These are phyloP conservation scores for Micrasema longulum DNA, from an alignment of 1,140 invertebrate species.

Conservation along the genomic window DNA sequence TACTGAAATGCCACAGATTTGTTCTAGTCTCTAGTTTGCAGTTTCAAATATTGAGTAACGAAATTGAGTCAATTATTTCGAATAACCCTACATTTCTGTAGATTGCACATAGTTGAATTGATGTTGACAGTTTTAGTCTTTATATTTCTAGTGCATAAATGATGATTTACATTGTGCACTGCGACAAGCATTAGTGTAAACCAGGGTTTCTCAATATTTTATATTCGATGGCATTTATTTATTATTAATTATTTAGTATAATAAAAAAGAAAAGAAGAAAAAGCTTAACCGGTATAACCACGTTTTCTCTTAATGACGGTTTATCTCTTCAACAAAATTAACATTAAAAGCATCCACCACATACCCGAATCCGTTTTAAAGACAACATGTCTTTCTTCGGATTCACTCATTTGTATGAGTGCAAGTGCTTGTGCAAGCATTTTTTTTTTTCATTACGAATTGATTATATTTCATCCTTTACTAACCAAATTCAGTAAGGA, in stretches of 20 bases:
- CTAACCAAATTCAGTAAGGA: too few relatives aligned
- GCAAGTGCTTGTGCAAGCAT: too few relatives aligned
- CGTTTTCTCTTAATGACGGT: too few relatives aligned
- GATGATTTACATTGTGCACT: neutral
- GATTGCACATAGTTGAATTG: neutral
- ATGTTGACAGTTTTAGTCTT: neutral
- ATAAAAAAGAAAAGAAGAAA: neutral
- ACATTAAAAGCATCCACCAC: too few relatives aligned
- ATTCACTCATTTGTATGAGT: too few relatives aligned
- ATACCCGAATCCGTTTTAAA: too few relatives aligned
- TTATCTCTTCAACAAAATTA: too few relatives aligned
- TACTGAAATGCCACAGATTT: neutral
- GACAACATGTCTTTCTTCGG: too few relatives aligned
- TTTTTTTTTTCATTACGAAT: too few relatives aligned
- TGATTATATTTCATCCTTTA: too few relatives aligned
- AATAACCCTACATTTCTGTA: neutral
- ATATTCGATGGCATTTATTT: neutral
- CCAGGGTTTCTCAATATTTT: neutral
- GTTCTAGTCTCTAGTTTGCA: neutral
- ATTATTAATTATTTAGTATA: neutral
- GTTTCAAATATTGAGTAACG: neutral
- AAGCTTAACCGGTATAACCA: neutral
- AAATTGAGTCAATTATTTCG: neutral
- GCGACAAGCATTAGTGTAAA: neutral
- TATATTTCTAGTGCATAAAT: neutral